Percentiles rank a stretch among this genome's conserved stretches.
These are phyloP conservation scores for Lanistes nyassanus DNA, from an alignment of 1,140 invertebrate species.

Conservation along the genomic window DNA sequence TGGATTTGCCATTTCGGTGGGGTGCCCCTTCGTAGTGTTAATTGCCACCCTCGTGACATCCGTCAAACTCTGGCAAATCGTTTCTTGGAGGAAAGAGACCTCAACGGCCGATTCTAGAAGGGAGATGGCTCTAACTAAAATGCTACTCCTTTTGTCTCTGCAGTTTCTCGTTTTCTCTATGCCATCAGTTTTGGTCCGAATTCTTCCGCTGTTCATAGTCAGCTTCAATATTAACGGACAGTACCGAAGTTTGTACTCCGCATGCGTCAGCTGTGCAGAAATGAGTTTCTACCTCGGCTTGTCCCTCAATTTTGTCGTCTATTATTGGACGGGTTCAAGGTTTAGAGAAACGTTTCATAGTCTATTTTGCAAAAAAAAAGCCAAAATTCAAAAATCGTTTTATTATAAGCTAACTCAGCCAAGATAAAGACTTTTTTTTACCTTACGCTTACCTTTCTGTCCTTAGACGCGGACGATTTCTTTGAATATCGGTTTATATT, in stretches of 20 bases:
- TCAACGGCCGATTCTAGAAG: not conserved
- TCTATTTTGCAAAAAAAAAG: not conserved
- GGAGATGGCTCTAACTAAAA: constrained; percentile 10
- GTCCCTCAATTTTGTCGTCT: constrained; percentile 15
- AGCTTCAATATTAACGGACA: not conserved
- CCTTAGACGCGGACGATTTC: no score
- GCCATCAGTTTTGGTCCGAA: not conserved
- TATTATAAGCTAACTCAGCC: no score
- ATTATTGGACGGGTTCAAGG: constrained; percentile 11
- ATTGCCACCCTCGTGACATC: not conserved
- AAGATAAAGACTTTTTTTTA: no score
- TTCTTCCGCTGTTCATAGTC: not conserved
- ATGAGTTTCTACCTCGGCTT: not conserved
- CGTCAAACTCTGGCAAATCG: constrained; percentile 1
- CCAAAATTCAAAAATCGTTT: no score
- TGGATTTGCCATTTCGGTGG: constrained; percentile 5
- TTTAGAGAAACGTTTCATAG: constrained; percentile 1
- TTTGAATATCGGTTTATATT: no score
- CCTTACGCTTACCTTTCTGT: no score
- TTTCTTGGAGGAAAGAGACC: not conserved
- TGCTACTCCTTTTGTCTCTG: constrained; percentile 7
- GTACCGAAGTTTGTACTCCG: not conserved
- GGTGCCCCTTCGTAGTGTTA: constrained; percentile 2
- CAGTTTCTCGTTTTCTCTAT: constrained; percentile 4
- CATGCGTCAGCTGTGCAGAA: not conserved